phyloP scores from a whole-genome alignment of 92 coral and sea anemone species.

The Siderastrea siderea region DNA sequence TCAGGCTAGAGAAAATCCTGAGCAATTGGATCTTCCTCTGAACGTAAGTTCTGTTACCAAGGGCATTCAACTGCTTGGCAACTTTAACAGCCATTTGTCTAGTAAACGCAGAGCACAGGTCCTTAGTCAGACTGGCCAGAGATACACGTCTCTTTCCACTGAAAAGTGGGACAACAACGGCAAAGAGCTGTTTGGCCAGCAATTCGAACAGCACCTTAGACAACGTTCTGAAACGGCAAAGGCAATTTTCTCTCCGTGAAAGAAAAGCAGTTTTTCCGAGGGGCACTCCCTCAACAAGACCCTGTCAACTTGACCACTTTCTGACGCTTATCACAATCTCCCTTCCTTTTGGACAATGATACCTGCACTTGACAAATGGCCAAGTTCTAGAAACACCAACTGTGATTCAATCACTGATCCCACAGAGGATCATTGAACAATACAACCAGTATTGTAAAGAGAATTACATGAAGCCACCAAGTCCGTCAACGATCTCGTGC shows the following conservation, averaged over 20 bases:
- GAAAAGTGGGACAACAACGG: conserved; percentile 41
- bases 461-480: conserved; percentile 18
- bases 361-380: conserved; percentile 54
- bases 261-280: background rate
- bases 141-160: conserved; percentile 29
- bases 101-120: conserved; percentile 55
- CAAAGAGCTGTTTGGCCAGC: conserved; percentile 57
- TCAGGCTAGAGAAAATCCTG: conserved; percentile 33
- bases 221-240: conserved; percentile 51
- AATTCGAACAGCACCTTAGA: conserved; percentile 46
- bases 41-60: conserved; percentile 39
- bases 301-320: conserved; percentile 60
- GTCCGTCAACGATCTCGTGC: conserved; percentile 16
- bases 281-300: conserved; percentile 36
- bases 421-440: conserved; percentile 46
- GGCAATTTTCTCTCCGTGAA: conserved; percentile 8
- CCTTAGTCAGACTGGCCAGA: conserved; percentile 17
- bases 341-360: conserved; percentile 64
- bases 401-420: conserved; percentile 48
- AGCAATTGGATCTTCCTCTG: background rate
- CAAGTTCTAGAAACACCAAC: conserved; percentile 50
- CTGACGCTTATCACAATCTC: conserved; percentile 51
- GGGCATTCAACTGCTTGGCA: background rate
- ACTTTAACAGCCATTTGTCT: conserved; percentile 38
- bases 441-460: conserved; percentile 30